Base-by-base conservation (phyloP, 2,888 invertebrate genomes). In the Acleris cristana region DNA sequence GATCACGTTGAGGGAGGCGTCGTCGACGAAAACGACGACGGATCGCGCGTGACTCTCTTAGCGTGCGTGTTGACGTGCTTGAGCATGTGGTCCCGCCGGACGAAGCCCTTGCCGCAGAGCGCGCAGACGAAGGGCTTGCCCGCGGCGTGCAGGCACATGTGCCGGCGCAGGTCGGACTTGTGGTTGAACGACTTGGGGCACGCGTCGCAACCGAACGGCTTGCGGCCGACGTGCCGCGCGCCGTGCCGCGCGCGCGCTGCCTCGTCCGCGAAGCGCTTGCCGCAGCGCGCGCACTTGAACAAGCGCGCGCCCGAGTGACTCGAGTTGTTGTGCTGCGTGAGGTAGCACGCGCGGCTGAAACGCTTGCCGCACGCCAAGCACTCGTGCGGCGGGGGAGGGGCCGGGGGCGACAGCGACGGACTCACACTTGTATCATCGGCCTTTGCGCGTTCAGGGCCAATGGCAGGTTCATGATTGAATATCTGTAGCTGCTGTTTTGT, bases 151-250 rank as follows among this genome's bases (percentile, higher is more conserved):
- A 96, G 94, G 86, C 97, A 97, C 94, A 96, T 95, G 89, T 98
- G 98, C 72, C 98, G 94, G 70, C 97, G 94, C 77, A 98, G 92
- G 84, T 98, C 98, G 64, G 97, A 97, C 88, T 97, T 98, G 89
- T 98, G 97, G 84, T 97, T 97, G 88, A 98, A 98, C 78, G 96
- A 96, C 85, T 98, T 98, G 19, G 97, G 96, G 80, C 97, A 98
- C 70, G 95, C 93, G 68, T 95, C 95, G 89, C 98, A 98, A 89
- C 97, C 97, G 89, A 96, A 96, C 16, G 97, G 97, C 83, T 98
- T 97, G 72, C 97, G 96, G 69, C 96, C 96, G 18, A 95, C 87
- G 85, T 97, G 97, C 81, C 97, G 97, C 40, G 93, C 93, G 80
- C 95, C 92, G 84, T 98, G 98, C 76, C 95, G 95, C 72, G 95